Base-by-base conservation (phyloP, 2,888 invertebrate species). In the Epirrita christyi region DNA sequence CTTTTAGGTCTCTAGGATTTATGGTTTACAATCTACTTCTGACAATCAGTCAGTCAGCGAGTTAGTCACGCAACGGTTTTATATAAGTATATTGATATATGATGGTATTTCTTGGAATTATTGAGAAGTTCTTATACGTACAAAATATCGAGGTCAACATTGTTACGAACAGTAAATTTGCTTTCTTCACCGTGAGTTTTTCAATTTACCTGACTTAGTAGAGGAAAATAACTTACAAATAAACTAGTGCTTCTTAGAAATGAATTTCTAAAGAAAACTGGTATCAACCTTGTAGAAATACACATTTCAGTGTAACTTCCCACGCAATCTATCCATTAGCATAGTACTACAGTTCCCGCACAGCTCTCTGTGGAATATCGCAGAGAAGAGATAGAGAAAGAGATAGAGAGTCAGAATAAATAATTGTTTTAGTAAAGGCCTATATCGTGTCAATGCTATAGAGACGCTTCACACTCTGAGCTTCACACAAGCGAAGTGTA, bases 271-370 rank as follows among this genome's bases (percentile, higher is more conserved):
- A 1, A 14, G 38, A 2, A 38, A 38, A 38, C 13, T 38, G 11
- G 13, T 13, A 7, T 38, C 5, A 38, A 38, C 38, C 13, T 29
- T 11, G 13, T 43, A 36, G 21, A 41, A 43, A 27, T 40, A 9
- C 11, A 50, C 36, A 14, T 50, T 13, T 21, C 8, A 42, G 34
- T 36, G 21, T 46, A 11, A 27, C 27, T 43, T 44, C n/a, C 4
- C 37, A 44, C 51, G 43, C 43, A 37, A 51, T 37, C 10, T 44
- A 37, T 13, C 36, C 15, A 51, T 51, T 37, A 44, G 13, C 36
- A 27, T 42, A 9, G 37, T 21, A 36, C 15, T 50, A 13, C 43
- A 51, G 43, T 21, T 34, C 6, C 8, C 14, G n/a, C n/a, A n/a
- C n/a, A n/a, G 15, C 11, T 43, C 21, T 13, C 14, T 15, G 3